Conservation (phyloP, 2,113 vertebrate genomes). For the Dicerorhinus sumatrensis region DNA sequence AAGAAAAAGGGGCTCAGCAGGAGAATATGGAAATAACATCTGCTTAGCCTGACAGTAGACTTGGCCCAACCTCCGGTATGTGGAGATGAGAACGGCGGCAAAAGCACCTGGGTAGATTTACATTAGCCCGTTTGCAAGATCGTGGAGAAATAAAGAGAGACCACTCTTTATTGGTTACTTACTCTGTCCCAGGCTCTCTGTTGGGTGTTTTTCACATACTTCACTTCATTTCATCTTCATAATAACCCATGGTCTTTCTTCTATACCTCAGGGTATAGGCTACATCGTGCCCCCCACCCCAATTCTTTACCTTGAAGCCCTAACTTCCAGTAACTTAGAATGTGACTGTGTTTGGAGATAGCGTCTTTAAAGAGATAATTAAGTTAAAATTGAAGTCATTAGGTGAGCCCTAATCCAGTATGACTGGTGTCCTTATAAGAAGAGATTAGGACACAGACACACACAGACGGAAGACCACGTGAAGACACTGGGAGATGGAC, state of each 20-base stretch:
- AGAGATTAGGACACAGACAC: neutral
- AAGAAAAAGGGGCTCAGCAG: neutral
- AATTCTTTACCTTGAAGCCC: too few relatives aligned
- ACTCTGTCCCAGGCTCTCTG: neutral
- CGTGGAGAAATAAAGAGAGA: neutral
- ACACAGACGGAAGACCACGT: neutral
- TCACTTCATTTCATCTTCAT: neutral
- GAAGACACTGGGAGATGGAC: too few relatives aligned
- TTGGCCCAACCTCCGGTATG: neutral
- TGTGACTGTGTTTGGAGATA: neutral
- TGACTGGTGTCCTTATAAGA: neutral
- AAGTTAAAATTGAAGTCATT: neutral
- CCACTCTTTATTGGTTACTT: neutral
- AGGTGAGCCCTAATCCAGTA: too few relatives aligned
- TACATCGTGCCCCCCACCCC: neutral
- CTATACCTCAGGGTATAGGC: accelerated
- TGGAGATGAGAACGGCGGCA: too few relatives aligned
- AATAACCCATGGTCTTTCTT: neutral
- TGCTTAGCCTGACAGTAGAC: neutral
- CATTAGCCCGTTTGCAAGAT: too few relatives aligned
- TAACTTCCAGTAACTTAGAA: neutral
- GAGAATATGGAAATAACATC: neutral
- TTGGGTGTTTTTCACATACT: accelerated
- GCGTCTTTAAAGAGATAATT: neutral
- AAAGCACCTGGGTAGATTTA: neutral